phyloP scores from a whole-genome alignment of 2,797 vertebrate genomes.

The Gallinago nigripennis region DNA sequence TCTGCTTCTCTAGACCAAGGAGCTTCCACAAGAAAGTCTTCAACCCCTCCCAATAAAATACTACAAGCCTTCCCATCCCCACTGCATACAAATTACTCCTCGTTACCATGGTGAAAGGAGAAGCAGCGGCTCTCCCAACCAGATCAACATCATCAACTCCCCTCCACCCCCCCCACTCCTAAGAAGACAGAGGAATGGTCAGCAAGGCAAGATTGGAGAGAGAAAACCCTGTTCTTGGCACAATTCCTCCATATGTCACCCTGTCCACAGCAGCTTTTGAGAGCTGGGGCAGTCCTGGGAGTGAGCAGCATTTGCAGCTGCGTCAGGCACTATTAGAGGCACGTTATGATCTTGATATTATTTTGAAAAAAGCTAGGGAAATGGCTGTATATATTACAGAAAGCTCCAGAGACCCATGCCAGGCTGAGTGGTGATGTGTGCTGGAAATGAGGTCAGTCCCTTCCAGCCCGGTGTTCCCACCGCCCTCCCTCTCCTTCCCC shows the following conservation, averaged over 20 bases:
- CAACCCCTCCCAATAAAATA: not conserved
- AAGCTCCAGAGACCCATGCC: not conserved
- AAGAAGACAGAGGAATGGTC: not conserved
- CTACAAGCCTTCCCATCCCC: not conserved
- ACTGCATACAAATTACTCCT: not conserved
- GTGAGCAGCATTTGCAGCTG: not conserved
- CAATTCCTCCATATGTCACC: not conserved
- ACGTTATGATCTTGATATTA: not conserved
- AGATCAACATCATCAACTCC: not conserved
- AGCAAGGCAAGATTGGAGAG: not conserved
- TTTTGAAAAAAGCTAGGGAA: not conserved
- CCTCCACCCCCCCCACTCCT: rapidly evolving
- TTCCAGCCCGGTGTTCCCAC: rapidly evolving
- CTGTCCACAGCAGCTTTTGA: not conserved
- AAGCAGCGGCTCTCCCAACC: not conserved
- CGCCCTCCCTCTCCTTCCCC: too few species aligned
- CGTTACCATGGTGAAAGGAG: not conserved
- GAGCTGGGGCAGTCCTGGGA: not conserved
- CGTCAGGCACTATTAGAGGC: not conserved
- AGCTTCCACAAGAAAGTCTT: not conserved
- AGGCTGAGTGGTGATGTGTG: not conserved
- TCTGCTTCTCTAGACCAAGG: not conserved
- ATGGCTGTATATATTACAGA: not conserved
- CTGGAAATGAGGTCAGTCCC: not conserved
- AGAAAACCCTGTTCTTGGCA: not conserved